Evolutionary conservation across 2,888 invertebrate species (phyloP).

Genomic region (Odontothrips loti): DNA sequence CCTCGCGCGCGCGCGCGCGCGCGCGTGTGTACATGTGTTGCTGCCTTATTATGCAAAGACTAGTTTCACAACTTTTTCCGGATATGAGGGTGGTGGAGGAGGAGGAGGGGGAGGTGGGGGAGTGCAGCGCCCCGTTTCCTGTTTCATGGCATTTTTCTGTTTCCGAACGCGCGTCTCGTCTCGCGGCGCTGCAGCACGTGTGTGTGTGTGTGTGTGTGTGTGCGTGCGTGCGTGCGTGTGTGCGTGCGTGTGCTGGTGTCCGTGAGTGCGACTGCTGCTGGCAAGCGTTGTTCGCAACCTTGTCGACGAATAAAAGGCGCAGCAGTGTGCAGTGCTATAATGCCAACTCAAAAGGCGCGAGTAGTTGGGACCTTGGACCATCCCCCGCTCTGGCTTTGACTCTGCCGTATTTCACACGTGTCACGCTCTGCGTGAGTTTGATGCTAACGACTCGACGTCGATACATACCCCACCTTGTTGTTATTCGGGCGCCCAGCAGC

Average conservation of each 20-base stretch:
- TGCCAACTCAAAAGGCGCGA: not conserved
- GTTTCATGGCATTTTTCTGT: slow-evolving; percentile 25
- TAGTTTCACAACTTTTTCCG: slow-evolving; percentile 26
- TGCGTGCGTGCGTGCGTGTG: not conserved
- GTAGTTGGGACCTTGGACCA: not conserved
- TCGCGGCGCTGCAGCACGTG: not conserved
- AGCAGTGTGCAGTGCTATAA: not conserved
- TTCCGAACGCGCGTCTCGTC: not conserved
- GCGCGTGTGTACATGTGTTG: slow-evolving; percentile 11
- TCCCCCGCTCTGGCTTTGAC: not conserved
- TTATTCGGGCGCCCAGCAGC: too few species aligned
- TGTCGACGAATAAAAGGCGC: slow-evolving; percentile 13
- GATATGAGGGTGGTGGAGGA: slow-evolving; percentile 2
- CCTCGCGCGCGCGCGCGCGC: not conserved
- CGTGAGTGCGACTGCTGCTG: not conserved
- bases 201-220: not conserved
- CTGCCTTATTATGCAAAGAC: slow-evolving; percentile 22
- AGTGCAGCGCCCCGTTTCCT: not conserved
- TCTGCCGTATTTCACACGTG: not conserved
- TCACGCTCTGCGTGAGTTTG: not conserved
- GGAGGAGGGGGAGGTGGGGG: not conserved
- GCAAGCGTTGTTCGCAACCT: slow-evolving; percentile 20
- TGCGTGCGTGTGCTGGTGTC: not conserved
- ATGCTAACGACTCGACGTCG: too few species aligned
- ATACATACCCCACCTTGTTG: too few species aligned